phyloP scores from a whole-genome alignment of 2,797 vertebrate species.

The Cossypha dichroa region DNA sequence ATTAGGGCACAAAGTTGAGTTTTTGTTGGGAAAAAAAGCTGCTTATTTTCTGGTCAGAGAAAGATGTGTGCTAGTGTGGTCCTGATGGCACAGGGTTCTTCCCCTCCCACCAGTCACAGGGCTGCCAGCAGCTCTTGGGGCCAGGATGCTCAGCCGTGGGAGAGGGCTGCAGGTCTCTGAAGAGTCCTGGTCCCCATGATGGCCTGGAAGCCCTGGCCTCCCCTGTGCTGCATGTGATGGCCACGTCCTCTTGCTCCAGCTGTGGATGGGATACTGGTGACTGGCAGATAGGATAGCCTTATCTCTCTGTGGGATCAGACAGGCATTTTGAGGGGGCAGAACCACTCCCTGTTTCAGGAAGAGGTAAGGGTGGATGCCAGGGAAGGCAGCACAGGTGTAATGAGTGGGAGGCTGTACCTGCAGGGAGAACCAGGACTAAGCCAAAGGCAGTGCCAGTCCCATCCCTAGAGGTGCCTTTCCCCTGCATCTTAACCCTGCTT shows the following conservation, averaged over 20 bases:
- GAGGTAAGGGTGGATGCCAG: neutral
- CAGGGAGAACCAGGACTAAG: neutral
- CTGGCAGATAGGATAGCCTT: neutral
- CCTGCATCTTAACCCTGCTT: neutral
- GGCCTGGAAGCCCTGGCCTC: rapidly evolving
- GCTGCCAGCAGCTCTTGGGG: neutral
- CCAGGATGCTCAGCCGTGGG: rapidly evolving
- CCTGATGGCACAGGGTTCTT: rapidly evolving
- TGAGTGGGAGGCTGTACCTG: rapidly evolving
- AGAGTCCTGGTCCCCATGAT: neutral
- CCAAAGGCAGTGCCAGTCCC: neutral
- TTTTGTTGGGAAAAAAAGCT: neutral
- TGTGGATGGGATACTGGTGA: neutral
- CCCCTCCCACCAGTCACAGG: neutral
- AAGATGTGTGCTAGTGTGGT: neutral
- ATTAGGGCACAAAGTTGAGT: neutral
- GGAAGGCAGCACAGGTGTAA: rapidly evolving
- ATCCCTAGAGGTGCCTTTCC: rapidly evolving
- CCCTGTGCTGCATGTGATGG: neutral
- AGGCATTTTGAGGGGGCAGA: rapidly evolving
- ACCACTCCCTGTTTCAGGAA: neutral
- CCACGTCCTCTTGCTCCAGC: neutral
- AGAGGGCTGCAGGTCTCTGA: neutral
- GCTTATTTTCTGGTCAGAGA: neutral
- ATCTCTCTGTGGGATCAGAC: neutral